phyloP scores from a whole-genome alignment of 2,888 invertebrate species.

The Phengaris alcon region DNA sequence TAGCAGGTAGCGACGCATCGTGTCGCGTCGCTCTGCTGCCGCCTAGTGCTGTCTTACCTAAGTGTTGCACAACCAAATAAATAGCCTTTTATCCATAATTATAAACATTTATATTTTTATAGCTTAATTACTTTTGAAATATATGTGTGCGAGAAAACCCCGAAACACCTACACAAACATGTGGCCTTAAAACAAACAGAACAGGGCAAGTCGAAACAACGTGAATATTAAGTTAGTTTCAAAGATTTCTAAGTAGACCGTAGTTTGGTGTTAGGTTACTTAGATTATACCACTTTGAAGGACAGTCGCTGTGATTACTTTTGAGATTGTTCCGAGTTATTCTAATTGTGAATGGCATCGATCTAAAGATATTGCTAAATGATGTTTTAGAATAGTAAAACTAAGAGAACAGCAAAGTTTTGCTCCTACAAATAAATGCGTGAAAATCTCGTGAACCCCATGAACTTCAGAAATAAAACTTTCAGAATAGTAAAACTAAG shows the following conservation, averaged over 20 bases:
- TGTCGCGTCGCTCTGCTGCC: no score
- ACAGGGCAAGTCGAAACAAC: not conserved
- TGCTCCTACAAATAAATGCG: no score
- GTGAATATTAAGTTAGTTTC: conserved; percentile 15
- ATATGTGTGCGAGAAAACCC: not conserved
- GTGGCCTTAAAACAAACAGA: not conserved
- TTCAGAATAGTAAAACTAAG: not conserved
- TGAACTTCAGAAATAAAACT: no score
- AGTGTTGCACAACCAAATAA: no score
- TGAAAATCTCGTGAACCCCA: not conserved
- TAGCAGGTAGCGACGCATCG: no score
- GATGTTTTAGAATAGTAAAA: not conserved
- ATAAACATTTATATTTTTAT: no score
- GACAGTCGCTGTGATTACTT: not conserved
- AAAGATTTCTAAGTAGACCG: not conserved
- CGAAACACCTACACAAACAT: not conserved
- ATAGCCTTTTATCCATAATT: no score
- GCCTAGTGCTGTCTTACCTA: no score
- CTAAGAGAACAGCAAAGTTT: not conserved
- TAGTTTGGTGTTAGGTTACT: not conserved
- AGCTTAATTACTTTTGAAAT: no score
- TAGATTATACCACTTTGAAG: conserved; percentile 2
- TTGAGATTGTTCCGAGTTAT: not conserved
- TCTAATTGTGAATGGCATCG: not conserved
- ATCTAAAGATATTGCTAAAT: not conserved